Base-by-base conservation (phyloP, 2,797 vertebrate species). In the Psittacula derbiana region DNA sequence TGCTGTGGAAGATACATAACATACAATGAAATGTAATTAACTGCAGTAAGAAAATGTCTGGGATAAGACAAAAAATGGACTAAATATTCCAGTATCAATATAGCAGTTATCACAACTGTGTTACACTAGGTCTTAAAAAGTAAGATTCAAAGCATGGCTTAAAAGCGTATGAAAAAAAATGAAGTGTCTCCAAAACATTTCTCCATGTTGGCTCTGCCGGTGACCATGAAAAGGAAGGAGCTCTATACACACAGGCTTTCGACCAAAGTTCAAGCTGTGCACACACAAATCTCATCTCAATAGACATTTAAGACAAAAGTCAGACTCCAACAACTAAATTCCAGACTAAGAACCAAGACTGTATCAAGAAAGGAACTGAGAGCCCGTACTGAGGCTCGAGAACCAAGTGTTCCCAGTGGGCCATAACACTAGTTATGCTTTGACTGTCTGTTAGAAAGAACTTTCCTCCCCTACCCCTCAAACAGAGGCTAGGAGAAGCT, bases 1-100 rank as follows among this genome's bases (percentile, higher is more conserved):
- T 96, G 80, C 84, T 88, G 65, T 61, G 53, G 82, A 95, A 73
- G 84, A 88, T 17, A 23, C n/a, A 75, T 66, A 95, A 94, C 60
- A 74, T 40, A 88, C 31, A 84, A 72, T 10, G 19, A 66, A 71
- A 75, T 53, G 74, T 33, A 50, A 36, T 17, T 33, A 49, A 31
- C 23, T 44, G 25, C 12, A 31, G 53, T 12, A 64, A 60, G 36
- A 21, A 58, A 40, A 72, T 14, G 15, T 25, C 69, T 38, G 27
- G 13, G 12, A 21, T 80, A 60, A 53, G 25, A 38, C n/a, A 72
- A 58, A 23, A 79, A 69, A 49, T 2, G 4, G 10, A n/a, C 6
- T 13, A 16, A 1, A 0, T 60, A 72, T 38, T 80, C 23, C 41
- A 16, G 10, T 58, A 67, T 33, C n/a, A 86, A 40, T 12, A 66